Evolutionary conservation across 1,140 invertebrate species (phyloP), one percentile per base, ranked within the genome.

Genomic region (Brachionus paranguensis): DNA sequence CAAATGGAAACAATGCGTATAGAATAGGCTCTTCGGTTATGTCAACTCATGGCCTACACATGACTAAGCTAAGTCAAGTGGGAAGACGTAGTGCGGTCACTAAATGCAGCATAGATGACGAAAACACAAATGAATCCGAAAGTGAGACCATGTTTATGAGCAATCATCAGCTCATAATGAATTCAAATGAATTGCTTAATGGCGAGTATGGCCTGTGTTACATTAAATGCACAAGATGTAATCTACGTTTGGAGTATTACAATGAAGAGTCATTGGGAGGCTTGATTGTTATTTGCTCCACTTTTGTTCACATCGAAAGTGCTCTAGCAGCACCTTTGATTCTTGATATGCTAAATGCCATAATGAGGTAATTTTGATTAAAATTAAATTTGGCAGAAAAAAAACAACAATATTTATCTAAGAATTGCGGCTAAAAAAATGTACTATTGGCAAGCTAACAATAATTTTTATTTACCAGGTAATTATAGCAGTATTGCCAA

Each of bases 241-340:
- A 88, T 85, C 95, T 55, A 91, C 92, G 78, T 88, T 93, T 94
- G 85, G 96, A 99, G 90, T 93, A 96, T 87, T 99, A 98, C 88
- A 95, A 94, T 85, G 96, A 99, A 89, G 96, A 99, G 88, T 97
- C 98, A 88, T 91, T 99, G 47, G 96, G 95, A 0, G 91, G 98
- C 29, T 95, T 96, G 87, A 95, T 99, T 85, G n/a, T 84, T 64
- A 94, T 98, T 33, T 94, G 94, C 81, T 89, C 99, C 68, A 98
- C 97, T 1, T 98, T 96, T 89, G 95, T 99, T 84, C 96, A 99
- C 88, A 91, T 96, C 55, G 96, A 99, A 88, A 96, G 97, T 7
- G 92, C 93, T 7, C 86, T 98, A 86, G 96, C 97, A 20, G 96
- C 97, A 2, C 94, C 95, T 0, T 90, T 97, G 79, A 89, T 99